These are phyloP conservation scores for Drosophila pegasa DNA, from an alignment of 2,888 invertebrate genomes.

Conservation along the genomic window DNA sequence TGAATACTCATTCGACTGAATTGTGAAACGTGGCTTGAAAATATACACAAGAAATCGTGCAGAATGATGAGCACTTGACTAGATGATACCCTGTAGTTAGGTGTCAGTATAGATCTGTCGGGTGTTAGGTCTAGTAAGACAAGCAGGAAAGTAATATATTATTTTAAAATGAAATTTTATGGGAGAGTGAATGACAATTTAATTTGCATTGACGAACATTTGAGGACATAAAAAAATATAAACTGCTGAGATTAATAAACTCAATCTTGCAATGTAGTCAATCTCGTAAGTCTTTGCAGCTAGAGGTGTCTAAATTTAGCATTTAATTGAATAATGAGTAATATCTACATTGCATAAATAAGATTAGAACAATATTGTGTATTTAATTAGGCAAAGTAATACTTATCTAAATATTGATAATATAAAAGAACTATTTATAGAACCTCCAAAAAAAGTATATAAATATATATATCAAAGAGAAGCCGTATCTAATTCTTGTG, in stretches of 20 bases:
- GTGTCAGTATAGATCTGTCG: no score
- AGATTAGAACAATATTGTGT: no score
- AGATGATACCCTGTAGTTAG: conserved; percentile 11
- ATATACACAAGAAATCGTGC: conserved; percentile 22
- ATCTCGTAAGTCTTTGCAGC: no score
- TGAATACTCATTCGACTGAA: conserved; percentile 32
- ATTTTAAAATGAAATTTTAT: background rate
- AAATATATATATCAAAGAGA: background rate
- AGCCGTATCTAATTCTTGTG: background rate
- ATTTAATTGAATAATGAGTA: no score
- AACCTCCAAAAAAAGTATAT: background rate
- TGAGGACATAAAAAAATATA: no score
- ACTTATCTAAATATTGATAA: background rate
- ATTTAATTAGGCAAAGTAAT: no score
- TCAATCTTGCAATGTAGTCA: no score
- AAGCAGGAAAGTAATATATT: background rate
- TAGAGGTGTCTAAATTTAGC: no score
- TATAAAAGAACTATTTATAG: background rate
- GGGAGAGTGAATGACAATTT: no score
- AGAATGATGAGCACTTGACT: background rate
- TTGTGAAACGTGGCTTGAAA: conserved; percentile 51
- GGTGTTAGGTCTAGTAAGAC: no score
- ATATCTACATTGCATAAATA: no score
- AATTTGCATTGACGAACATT: background rate
- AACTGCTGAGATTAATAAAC: no score